Evolutionary conservation across 2,888 invertebrate genomes (phyloP), one percentile per base, ranked within the genome.

Genomic region (Rhabditophanes sp.): DNA sequence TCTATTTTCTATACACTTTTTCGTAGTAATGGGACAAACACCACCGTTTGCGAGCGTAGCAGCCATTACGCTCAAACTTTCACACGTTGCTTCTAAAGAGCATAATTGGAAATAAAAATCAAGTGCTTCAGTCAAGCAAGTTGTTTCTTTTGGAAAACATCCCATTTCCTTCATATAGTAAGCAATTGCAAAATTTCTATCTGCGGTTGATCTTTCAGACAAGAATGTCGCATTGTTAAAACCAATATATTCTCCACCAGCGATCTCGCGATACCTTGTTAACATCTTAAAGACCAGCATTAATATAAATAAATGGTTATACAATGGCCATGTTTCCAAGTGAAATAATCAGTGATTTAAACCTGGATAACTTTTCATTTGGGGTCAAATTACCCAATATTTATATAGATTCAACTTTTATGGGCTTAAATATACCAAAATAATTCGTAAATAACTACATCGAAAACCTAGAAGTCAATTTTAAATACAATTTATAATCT

Each of bases 161-260:
- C 82, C 80, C 66, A 88, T 78, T 65, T 93, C 93, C 30, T 83
- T 75, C 87, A 93, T 87, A 67, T 85, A 93, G 69, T 90, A 93
- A 27, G 85, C 88, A 27, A 93, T 74, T 1, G 93, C 90, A 67
- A 85, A 93, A 68, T 93, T 96, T 50, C 93, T 73, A 67, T 96
- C 90, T 1, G 90, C 90, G 1, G 87, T 85, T 66, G 90, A 88
- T 34, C 87, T 74, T 68, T 93, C 93, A 0, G 90, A 56, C 5
- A 64, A 42, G 30, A 65, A 62, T 11, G 50, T 46, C 4, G 87
- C 83, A 65, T 90, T 90, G 67, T 88, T 90, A 70, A 90, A 93
- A 24, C 84, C 80, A 12, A 70, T 51, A 54, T 76, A 77, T 65
- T 84, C 84, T 32, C 80, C 81, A 8, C 88, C 90, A 25, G 84